Percentiles rank a stretch among this genome's conserved stretches.
Evolutionary conservation across 2,888 invertebrate genomes (phyloP).

Genomic region (Sinodicranocentrus sp.): DNA sequence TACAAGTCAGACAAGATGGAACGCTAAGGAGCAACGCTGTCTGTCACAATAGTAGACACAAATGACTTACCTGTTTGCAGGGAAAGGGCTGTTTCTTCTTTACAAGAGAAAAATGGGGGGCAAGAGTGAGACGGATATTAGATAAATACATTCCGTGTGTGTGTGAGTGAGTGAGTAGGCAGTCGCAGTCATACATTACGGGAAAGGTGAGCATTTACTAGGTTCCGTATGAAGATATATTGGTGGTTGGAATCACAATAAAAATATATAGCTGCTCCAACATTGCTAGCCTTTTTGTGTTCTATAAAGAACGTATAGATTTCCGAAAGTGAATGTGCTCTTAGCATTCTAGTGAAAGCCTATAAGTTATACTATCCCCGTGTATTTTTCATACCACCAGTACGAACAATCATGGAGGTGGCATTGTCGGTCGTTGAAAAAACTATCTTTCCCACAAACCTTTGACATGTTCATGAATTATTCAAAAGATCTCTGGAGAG

Average conservation of each 20-base stretch:
- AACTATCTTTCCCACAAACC: slow-evolving; percentile 67
- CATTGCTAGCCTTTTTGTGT: too few species aligned
- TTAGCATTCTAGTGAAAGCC: background rate
- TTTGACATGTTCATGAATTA: slow-evolving; percentile 75
- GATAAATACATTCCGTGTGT: too few species aligned
- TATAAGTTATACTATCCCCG: background rate
- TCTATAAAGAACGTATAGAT: too few species aligned
- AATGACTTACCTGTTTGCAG: slow-evolving; percentile 17
- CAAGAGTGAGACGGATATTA: too few species aligned
- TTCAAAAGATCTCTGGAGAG: slow-evolving; percentile 71
- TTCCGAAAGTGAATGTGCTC: too few species aligned
- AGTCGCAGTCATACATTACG: background rate
- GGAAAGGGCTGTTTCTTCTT: too few species aligned
- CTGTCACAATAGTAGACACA: slow-evolving; percentile 25
- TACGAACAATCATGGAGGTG: slow-evolving; percentile 52
- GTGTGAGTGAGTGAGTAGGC: too few species aligned
- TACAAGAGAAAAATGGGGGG: too few species aligned
- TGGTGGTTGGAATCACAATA: too few species aligned
- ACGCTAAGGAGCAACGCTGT: slow-evolving; percentile 14
- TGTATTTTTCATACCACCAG: background rate
- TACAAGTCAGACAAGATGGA: background rate
- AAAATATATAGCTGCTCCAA: too few species aligned
- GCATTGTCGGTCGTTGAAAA: slow-evolving; percentile 58
- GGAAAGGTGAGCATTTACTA: background rate
- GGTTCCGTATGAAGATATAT: too few species aligned